Conservation (phyloP, 2,797 vertebrate species). For the Danio kyathit region DNA sequence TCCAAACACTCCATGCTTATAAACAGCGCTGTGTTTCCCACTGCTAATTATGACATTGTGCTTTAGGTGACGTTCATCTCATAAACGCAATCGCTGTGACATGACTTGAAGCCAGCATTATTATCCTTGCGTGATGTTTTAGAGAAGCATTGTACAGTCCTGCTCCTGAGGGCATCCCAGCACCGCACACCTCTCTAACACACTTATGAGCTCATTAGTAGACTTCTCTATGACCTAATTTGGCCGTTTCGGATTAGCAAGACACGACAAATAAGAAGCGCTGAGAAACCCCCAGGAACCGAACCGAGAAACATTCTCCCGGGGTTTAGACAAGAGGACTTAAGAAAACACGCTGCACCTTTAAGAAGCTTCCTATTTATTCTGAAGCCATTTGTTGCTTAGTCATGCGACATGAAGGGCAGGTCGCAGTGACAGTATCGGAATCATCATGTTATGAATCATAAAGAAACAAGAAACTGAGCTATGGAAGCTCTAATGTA, state of each 20-base stretch:
- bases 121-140: conserved; percentile 1
- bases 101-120: not conserved
- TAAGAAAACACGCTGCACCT: not conserved
- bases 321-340: not conserved
- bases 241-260: not conserved
- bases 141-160: not conserved
- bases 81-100: not conserved
- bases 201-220: conserved; percentile 14
- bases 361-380: not conserved
- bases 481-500: not conserved
- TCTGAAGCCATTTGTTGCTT: not conserved
- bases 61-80: not conserved
- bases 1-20: not conserved
- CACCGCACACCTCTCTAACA: conserved; percentile 1
- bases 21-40: not conserved
- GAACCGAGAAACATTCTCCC: not conserved
- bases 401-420: not conserved
- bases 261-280: not conserved
- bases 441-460: not conserved
- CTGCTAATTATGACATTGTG: conserved; percentile 18
- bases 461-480: not conserved
- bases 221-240: not conserved
- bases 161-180: not conserved
- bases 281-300: not conserved
- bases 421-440: not conserved